Evolutionary conservation across 2,113 vertebrate species (phyloP).

Genomic region (Progne subis): DNA sequence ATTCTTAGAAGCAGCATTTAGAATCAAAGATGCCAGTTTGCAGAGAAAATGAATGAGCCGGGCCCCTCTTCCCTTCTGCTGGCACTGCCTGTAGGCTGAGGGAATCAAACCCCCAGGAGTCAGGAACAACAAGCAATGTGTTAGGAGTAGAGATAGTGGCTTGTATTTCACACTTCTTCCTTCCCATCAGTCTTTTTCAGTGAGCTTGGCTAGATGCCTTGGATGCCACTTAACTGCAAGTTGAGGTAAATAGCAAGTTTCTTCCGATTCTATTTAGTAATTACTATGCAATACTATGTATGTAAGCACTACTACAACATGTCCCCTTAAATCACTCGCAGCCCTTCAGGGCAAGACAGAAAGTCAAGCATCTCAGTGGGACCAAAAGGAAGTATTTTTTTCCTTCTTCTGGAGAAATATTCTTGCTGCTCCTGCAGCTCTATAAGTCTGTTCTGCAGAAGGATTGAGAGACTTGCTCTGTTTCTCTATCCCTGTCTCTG

Average conservation of each 20-base stretch:
- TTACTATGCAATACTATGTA: neutral
- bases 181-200: constrained; percentile 7
- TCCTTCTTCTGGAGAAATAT: neutral
- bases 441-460: neutral
- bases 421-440: neutral
- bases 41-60: neutral
- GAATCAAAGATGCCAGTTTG: neutral
- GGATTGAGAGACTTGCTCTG: neutral
- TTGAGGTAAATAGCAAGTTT: constrained; percentile 33
- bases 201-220: constrained; percentile 36
- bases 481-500: neutral
- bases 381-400: neutral
- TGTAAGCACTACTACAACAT: neutral
- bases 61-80: neutral
- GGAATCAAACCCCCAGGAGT: neutral
- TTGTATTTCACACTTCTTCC: neutral
- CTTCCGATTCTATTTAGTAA: constrained; percentile 32
- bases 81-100: neutral
- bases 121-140: neutral
- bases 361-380: neutral
- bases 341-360: neutral
- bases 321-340: constrained; percentile 7
- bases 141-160: neutral
- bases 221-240: neutral
- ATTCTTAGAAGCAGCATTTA: neutral